phyloP scores from a whole-genome alignment of 2,888 invertebrate species.

The Oithona nana region DNA sequence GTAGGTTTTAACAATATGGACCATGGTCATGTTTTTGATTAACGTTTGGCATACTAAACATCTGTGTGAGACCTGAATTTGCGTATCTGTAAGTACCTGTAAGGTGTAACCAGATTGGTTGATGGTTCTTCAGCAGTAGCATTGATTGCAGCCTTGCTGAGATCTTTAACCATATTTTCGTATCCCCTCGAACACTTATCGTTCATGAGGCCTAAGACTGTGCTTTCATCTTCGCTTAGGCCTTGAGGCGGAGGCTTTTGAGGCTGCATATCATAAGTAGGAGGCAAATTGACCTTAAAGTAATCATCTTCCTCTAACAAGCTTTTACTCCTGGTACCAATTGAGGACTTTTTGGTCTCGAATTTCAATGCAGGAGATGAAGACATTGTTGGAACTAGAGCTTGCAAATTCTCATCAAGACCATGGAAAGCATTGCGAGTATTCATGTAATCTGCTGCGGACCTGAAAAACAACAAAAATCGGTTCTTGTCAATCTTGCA shows the following conservation, averaged over 20 bases:
- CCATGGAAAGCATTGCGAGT: neutral
- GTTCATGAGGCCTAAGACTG: neutral
- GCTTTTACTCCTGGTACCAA: conserved; percentile 15
- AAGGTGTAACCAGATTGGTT: neutral
- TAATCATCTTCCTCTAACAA: conserved; percentile 23
- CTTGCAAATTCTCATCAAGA: neutral
- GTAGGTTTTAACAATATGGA: too few species aligned
- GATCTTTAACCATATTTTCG: neutral
- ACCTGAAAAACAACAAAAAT: too few species aligned
- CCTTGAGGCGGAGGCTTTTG: neutral
- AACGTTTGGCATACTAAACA: too few species aligned
- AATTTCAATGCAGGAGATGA: neutral
- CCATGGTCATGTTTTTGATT: too few species aligned
- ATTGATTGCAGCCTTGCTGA: neutral
- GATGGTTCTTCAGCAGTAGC: neutral
- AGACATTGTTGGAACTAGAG: neutral
- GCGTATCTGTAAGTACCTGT: too few species aligned
- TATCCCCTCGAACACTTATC: neutral
- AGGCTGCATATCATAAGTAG: neutral
- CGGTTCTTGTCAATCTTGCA: too few species aligned
- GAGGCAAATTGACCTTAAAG: conserved; percentile 22
- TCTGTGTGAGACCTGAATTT: too few species aligned
- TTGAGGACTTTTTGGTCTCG: conserved; percentile 1
- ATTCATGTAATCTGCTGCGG: conserved; percentile 1
- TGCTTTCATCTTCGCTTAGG: neutral